Conservation (phyloP, 37 sponge, comb jelly and placozoan species). For the Geodia barretti region DNA sequence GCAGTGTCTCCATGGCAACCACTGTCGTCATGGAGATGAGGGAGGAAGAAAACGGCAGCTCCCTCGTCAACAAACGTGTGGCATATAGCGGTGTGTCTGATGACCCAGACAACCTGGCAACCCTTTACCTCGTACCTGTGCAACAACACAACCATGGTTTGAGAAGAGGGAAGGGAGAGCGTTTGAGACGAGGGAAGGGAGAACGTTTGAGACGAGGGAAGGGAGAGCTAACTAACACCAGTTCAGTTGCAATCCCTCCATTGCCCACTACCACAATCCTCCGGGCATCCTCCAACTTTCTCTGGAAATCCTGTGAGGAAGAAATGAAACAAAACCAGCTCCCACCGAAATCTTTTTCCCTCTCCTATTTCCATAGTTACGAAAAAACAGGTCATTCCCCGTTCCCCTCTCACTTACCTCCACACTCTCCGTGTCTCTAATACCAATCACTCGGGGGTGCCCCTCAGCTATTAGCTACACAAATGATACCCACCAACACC, state of each 20-base stretch:
- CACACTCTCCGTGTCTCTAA: conserved; percentile 97
- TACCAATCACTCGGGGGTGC: conserved; percentile 76
- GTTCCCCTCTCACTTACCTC: conserved; percentile 51
- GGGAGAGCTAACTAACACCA: conserved; percentile 72
- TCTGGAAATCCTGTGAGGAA: conserved; percentile 64
- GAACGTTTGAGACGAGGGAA: no score
- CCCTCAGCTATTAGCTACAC: conserved; percentile 45
- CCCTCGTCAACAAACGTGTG: conserved; percentile 93
- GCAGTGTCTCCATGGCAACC: neutral
- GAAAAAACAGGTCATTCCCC: no score
- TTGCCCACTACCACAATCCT: conserved; percentile 92
- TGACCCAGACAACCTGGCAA: conserved; percentile 92
- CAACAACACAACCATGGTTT: neutral
- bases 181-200: neutral
- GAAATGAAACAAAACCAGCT: no score
- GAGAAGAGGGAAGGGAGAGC: neutral
- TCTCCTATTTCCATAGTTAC: no score
- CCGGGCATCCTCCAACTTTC: conserved; percentile 61
- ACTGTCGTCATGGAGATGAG: conserved; percentile 31
- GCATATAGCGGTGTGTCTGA: conserved; percentile 86
- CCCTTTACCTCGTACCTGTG: conserved; percentile 74
- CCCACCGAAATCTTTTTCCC: no score
- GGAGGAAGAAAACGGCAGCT: conserved; percentile 91
- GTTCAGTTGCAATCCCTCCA: conserved; percentile 97
- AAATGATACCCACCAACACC: neutral